A percentile compares a stretch with the other conserved stretches of the same genome.
These are phyloP conservation scores for Limosa lapponica DNA, from an alignment of 2,797 vertebrate species.

Conservation along the genomic window DNA sequence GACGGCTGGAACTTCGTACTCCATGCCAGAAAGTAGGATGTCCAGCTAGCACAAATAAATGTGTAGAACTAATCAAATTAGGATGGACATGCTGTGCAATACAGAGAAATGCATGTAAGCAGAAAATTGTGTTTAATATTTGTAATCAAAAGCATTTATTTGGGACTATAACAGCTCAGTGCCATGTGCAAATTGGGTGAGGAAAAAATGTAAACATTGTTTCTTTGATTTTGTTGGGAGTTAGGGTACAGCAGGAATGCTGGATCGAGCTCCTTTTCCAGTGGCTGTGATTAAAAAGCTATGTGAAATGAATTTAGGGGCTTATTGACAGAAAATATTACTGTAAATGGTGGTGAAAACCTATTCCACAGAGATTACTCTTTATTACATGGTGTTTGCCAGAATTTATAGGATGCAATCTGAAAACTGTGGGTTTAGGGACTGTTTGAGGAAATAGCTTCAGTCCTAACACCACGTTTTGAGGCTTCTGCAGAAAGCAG, in stretches of 20 bases:
- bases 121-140: conserved; percentile 76
- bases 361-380: background rate
- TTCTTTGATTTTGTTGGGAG: conserved; percentile 50
- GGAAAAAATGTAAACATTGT: conserved; percentile 53
- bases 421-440: conserved; percentile 37
- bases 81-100: conserved; percentile 70
- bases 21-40: conserved; percentile 64
- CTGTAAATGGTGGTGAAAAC: conserved; percentile 35
- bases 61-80: conserved; percentile 78
- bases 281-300: conserved; percentile 36
- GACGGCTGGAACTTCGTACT: conserved; percentile 62
- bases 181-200: conserved; percentile 53
- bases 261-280: conserved; percentile 23
- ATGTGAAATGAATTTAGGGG: conserved; percentile 19
- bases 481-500: conserved; percentile 43
- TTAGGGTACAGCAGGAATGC: conserved; percentile 15
- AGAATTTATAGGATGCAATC: conserved; percentile 28
- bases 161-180: background rate
- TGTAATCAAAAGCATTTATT: conserved; percentile 72
- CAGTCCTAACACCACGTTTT: background rate
- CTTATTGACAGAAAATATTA: conserved; percentile 49
- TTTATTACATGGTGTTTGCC: conserved; percentile 11
- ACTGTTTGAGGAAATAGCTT: conserved; percentile 13
- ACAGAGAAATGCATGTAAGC: conserved; percentile 74
- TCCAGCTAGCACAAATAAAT: conserved; percentile 72